Evolutionary conservation across 1,140 invertebrate genomes (phyloP).

Genomic region (Drosophila lini): DNA sequence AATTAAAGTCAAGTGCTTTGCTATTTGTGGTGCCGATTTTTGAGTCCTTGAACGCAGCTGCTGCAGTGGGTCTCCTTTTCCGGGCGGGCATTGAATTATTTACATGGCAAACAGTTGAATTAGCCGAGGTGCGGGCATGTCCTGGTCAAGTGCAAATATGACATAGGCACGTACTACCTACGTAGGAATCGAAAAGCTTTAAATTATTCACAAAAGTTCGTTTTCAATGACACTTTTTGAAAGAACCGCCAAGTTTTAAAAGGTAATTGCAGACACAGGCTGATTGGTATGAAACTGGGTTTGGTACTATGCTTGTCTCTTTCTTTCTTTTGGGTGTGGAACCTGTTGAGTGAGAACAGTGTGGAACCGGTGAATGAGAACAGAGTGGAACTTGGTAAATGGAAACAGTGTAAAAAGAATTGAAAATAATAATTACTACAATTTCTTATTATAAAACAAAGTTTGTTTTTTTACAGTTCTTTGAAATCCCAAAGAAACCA

Average conservation of each 20-base stretch:
- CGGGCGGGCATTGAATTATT: constrained; percentile 51
- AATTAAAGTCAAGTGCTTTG: constrained; percentile 29
- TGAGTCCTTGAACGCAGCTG: constrained; percentile 65
- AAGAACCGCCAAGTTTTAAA: not conserved
- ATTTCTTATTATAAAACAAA: not conserved
- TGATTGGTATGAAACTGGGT: not conserved
- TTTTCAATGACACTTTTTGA: not conserved
- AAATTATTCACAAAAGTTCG: constrained; percentile 15
- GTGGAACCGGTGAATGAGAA: not conserved
- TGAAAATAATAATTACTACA: not conserved
- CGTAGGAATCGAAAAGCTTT: too few species aligned
- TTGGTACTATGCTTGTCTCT: not conserved
- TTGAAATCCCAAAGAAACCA: not conserved
- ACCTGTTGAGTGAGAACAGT: not conserved
- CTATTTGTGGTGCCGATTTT: constrained; percentile 32
- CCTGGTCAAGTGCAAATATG: constrained; percentile 34
- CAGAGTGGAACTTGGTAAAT: not conserved
- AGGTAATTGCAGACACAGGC: accelerated
- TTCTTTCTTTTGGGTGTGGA: not conserved
- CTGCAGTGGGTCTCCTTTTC: constrained; percentile 22
- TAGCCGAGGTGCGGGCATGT: constrained; percentile 25
- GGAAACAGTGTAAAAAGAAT: not conserved
- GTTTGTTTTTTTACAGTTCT: not conserved
- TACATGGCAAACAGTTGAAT: constrained; percentile 33
- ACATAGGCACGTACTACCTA: not conserved